phyloP scores from a whole-genome alignment of 2,797 vertebrate species.

The Dryobates pubescens region DNA sequence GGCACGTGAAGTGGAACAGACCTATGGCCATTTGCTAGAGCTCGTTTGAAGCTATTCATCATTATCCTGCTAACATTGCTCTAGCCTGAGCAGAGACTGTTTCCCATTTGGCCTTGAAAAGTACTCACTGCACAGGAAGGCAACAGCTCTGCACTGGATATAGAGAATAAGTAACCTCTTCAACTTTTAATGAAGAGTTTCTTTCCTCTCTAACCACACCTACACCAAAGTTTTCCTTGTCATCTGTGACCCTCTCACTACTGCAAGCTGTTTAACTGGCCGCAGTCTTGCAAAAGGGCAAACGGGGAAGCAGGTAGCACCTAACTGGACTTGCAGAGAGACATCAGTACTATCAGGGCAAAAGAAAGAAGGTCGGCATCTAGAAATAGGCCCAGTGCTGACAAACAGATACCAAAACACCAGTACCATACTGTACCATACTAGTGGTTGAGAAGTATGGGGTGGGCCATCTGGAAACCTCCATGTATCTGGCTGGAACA shows the following conservation, averaged over 20 bases:
- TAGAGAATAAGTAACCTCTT: accelerated
- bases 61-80: not conserved
- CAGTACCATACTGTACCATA: conserved; percentile 64
- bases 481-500: conserved; percentile 57
- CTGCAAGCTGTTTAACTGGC: not conserved
- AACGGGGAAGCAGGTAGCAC: not conserved
- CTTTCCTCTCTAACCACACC: not conserved
- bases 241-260: not conserved
- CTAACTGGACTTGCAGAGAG: not conserved
- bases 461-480: conserved; percentile 55
- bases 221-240: not conserved
- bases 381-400: conserved; percentile 50
- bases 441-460: conserved; percentile 64
- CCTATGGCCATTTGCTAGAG: not conserved
- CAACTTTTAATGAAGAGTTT: not conserved
- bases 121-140: not conserved
- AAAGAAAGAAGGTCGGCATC: not conserved
- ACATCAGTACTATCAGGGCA: not conserved
- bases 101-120: not conserved
- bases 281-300: not conserved
- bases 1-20: not conserved
- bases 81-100: not conserved
- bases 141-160: not conserved
- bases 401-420: conserved; percentile 46
- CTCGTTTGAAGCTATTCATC: not conserved